A percentile compares a stretch with the other conserved stretches of the same genome.
Conservation (phyloP, 2,113 vertebrate species). For the Sakesphorus luctuosus region DNA sequence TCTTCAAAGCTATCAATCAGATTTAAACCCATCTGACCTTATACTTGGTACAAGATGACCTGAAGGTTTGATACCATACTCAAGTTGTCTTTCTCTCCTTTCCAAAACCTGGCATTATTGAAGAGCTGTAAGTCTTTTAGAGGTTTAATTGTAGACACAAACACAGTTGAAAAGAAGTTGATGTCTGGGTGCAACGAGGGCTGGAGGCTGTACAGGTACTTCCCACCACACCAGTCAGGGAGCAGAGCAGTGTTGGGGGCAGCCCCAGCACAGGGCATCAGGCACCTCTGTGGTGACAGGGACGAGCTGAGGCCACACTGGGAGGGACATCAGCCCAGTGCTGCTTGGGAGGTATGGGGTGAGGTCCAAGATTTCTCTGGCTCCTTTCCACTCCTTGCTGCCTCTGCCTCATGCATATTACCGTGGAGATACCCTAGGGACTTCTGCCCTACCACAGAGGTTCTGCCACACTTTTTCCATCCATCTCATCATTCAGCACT, state of each 20-base stretch:
- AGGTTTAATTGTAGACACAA: background rate
- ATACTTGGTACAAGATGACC: background rate
- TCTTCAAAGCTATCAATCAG: background rate
- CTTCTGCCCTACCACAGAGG: background rate
- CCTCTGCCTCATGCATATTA: background rate
- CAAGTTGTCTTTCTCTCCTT: background rate
- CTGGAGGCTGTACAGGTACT: background rate
- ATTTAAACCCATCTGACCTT: background rate
- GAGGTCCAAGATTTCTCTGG: background rate
- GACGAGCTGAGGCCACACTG: background rate
- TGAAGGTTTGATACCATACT: background rate
- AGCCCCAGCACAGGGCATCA: background rate
- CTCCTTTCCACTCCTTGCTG: background rate
- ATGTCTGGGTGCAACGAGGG: accelerated
- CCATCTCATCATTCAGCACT: background rate
- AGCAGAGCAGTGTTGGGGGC: background rate
- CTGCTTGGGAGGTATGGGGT: accelerated
- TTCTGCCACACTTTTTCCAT: background rate
- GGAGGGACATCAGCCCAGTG: background rate
- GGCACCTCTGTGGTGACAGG: background rate
- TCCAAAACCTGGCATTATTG: background rate
- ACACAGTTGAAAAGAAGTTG: background rate
- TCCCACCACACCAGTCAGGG: background rate
- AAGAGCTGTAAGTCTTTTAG: background rate
- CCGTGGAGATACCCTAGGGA: background rate